These are phyloP conservation scores for Amphiprion percula DNA, from an alignment of 2,113 vertebrate species.

Conservation along the genomic window DNA sequence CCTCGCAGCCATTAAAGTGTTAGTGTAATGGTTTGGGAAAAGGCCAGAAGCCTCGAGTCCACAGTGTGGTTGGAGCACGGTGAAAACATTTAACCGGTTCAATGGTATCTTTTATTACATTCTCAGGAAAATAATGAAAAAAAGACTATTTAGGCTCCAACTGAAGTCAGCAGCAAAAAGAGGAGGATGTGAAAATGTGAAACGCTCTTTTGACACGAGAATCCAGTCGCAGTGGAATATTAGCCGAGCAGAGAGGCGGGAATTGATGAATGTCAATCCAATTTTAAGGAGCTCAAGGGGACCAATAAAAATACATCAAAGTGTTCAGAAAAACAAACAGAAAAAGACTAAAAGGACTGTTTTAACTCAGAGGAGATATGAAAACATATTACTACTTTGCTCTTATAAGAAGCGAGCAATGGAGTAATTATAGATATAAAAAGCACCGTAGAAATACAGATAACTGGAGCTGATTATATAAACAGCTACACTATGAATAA, in stretches of 20 bases:
- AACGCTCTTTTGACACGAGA: conserved; percentile 22
- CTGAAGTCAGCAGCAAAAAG: conserved; percentile 8
- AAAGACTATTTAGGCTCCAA: conserved; percentile 26
- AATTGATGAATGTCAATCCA: conserved; percentile 37
- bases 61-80: conserved; percentile 22
- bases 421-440: too few relatives aligned
- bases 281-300: conserved; percentile 26
- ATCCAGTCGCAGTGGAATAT: conserved; percentile 25
- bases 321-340: conserved; percentile 1
- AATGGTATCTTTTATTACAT: conserved; percentile 61
- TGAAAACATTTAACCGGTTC: conserved; percentile 62
- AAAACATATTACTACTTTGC: too few relatives aligned
- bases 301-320: conserved; percentile 34
- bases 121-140: conserved; percentile 19
- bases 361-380: too few relatives aligned
- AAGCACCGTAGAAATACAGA: too few relatives aligned
- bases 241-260: conserved; percentile 12
- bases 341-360: conserved; percentile 1
- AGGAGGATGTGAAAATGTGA: background rate
- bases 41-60: conserved; percentile 57
- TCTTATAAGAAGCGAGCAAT: too few relatives aligned
- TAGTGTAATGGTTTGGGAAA: conserved; percentile 54
- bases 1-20: conserved; percentile 51
- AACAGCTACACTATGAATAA: too few relatives aligned
- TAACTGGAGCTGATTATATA: too few relatives aligned